Evolutionary conservation across 2,888 invertebrate species (phyloP).

Genomic region (Melipona bicolor): DNA sequence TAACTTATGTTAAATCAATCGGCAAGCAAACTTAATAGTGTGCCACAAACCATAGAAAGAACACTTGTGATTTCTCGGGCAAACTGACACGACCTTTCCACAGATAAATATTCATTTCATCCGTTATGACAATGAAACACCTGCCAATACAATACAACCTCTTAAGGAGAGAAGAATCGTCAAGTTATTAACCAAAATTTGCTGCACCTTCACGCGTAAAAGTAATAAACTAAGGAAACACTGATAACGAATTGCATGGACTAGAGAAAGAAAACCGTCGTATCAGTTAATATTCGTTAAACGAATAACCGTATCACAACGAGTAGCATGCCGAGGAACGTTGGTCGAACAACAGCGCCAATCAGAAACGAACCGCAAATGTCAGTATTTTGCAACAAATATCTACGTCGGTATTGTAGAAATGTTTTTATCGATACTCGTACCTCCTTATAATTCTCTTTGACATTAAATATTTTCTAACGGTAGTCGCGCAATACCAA

Average conservation of each 20-base stretch:
- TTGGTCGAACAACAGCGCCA: conserved; percentile 50
- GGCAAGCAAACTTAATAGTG: conserved; percentile 21
- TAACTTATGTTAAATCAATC: neutral
- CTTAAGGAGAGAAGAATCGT: neutral
- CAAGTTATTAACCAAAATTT: neutral
- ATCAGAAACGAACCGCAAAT: conserved; percentile 24
- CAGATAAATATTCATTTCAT: conserved; percentile 63
- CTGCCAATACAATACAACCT: conserved; percentile 50
- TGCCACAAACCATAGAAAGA: neutral
- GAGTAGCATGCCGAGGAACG: conserved; percentile 49
- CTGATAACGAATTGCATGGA: conserved; percentile 1
- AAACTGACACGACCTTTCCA: conserved; percentile 51
- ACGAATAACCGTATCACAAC: conserved; percentile 18
- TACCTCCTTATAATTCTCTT: neutral
- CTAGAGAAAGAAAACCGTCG: conserved; percentile 21
- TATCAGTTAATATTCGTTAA: conserved; percentile 49
- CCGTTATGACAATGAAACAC: conserved; percentile 62
- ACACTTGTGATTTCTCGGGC: conserved; percentile 20
- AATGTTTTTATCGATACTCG: neutral
- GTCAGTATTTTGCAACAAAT: neutral
- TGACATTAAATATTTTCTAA: neutral
- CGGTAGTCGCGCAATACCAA: neutral
- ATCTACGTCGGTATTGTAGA: conserved; percentile 36
- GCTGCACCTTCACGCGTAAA: neutral
- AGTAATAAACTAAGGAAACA: neutral